Percentiles rank a stretch among this genome's conserved stretches.
phyloP scores from a whole-genome alignment of 2,797 vertebrate species.

The Centroberyx gerrardi region DNA sequence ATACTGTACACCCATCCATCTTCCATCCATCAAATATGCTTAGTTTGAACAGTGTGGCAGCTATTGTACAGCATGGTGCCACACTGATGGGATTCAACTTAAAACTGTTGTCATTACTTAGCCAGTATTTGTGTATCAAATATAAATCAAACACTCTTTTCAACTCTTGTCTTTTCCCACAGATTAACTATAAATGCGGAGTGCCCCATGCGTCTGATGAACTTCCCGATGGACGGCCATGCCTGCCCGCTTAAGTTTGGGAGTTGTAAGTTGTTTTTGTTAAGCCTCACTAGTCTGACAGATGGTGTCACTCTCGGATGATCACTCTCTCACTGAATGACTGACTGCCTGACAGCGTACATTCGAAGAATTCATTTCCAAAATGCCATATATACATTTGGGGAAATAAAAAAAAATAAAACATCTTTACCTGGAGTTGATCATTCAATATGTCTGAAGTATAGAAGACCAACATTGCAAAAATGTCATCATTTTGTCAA shows the following conservation, averaged over 20 bases:
- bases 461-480: neutral
- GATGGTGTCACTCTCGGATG: slow-evolving; percentile 63
- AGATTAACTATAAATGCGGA: slow-evolving; percentile 91
- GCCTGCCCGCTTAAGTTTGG: slow-evolving; percentile 90
- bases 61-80: neutral
- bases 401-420: neutral
- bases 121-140: slow-evolving; percentile 39
- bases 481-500: too few species aligned
- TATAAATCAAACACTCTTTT: slow-evolving; percentile 50
- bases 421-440: neutral
- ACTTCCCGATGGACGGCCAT: slow-evolving; percentile 91
- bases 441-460: neutral
- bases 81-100: slow-evolving; percentile 2
- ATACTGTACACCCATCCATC: neutral
- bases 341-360: slow-evolving; percentile 54
- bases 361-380: slow-evolving; percentile 37
- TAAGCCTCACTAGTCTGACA: slow-evolving; percentile 52
- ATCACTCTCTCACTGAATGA: slow-evolving; percentile 47
- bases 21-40: neutral
- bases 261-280: slow-evolving; percentile 85
- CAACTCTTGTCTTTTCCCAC: slow-evolving; percentile 56
- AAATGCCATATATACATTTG: slow-evolving; percentile 25
- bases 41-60: neutral
- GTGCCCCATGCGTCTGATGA: slow-evolving; percentile 89
- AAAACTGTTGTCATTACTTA: slow-evolving; percentile 33